Conservation (phyloP, 1,140 invertebrate species). For the Drosophila kohkoa region DNA sequence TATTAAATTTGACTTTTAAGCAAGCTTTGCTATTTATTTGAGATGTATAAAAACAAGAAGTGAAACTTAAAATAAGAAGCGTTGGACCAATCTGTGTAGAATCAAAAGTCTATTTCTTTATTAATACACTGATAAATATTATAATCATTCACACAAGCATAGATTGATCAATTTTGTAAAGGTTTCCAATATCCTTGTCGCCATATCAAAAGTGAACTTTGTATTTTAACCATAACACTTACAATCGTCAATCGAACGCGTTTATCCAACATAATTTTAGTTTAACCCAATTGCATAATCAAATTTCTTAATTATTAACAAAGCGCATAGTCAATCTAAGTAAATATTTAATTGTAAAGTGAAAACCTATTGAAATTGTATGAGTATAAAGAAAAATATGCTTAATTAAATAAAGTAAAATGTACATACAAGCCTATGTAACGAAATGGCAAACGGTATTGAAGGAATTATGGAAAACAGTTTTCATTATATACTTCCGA, state of each 20-base stretch:
- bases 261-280: constrained; percentile 63
- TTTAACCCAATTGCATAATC: constrained; percentile 54
- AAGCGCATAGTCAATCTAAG: constrained; percentile 72
- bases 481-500: neutral
- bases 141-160: neutral
- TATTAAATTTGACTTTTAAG: constrained; percentile 43
- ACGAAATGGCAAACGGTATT: constrained; percentile 4
- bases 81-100: constrained; percentile 70
- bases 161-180: constrained; percentile 45
- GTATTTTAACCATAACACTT: constrained; percentile 64
- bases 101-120: constrained; percentile 36
- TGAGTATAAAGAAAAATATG: constrained; percentile 62
- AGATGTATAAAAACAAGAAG: constrained; percentile 26
- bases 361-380: constrained; percentile 70
- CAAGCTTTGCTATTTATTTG: constrained; percentile 49
- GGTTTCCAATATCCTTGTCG: constrained; percentile 70
- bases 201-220: constrained; percentile 76
- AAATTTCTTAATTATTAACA: constrained; percentile 66
- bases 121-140: constrained; percentile 3
- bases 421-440: constrained; percentile 60
- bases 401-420: constrained; percentile 63
- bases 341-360: constrained; percentile 69
- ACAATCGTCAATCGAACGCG: constrained; percentile 31
- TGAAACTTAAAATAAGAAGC: constrained; percentile 35
- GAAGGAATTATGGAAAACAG: neutral